These are phyloP conservation scores for Andricus quercusramuli DNA, from an alignment of 2,888 invertebrate genomes.

Conservation along the genomic window DNA sequence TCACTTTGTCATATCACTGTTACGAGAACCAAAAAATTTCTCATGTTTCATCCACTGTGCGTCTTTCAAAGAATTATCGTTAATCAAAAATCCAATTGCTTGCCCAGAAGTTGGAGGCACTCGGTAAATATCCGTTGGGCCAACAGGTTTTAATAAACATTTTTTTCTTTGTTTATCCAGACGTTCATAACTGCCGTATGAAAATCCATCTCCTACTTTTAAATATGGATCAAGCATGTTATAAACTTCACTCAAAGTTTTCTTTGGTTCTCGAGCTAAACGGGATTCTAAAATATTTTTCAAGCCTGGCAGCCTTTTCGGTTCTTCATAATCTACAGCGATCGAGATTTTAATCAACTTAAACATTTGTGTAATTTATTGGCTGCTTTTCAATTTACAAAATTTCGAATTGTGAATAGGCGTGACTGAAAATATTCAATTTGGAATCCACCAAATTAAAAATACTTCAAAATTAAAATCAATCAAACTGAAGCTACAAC, in stretches of 20 bases:
- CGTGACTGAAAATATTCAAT: too few relatives aligned
- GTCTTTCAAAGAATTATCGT: slow-evolving; percentile 41
- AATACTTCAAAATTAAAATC: too few relatives aligned
- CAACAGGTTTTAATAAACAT: slow-evolving; percentile 45
- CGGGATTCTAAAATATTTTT: slow-evolving; percentile 48
- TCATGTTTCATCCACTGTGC: slow-evolving; percentile 41
- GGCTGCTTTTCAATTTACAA: too few relatives aligned
- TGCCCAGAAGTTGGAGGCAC: slow-evolving; percentile 42
- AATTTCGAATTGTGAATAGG: too few relatives aligned
- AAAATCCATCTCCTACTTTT: slow-evolving; percentile 46
- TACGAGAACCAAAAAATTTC: slow-evolving; percentile 33
- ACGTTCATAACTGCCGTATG: slow-evolving; percentile 46
- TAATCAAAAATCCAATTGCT: slow-evolving; percentile 49
- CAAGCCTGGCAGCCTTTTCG: slow-evolving; percentile 23
- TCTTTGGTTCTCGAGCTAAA: slow-evolving; percentile 30
- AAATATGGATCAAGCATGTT: slow-evolving; percentile 47
- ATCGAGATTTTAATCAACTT: not conserved
- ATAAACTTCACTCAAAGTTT: slow-evolving; percentile 47
- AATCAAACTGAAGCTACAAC: too few relatives aligned
- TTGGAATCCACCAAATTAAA: too few relatives aligned
- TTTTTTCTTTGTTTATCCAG: slow-evolving; percentile 46
- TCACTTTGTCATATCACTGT: slow-evolving; percentile 47
- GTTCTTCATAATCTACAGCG: slow-evolving; percentile 44
- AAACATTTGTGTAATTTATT: too few relatives aligned
- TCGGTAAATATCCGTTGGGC: slow-evolving; percentile 47